Percentiles rank a stretch among this genome's conserved stretches.
Conservation (phyloP, 2,797 vertebrate species). For the Basileuterus tristriatus region DNA sequence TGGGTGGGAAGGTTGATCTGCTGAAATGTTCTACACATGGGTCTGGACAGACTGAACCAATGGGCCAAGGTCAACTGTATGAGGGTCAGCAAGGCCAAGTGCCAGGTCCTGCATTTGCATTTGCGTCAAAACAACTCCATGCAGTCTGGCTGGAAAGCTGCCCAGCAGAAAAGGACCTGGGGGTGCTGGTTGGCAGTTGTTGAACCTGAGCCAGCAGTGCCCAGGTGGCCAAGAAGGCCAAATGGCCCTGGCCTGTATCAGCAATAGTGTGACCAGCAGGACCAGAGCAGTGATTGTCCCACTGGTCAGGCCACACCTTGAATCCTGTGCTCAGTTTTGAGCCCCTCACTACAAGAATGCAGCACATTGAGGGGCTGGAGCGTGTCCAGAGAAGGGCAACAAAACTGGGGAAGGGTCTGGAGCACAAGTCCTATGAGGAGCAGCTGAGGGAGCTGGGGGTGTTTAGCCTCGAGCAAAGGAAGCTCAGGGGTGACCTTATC, state of each 20-base stretch:
- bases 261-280: neutral
- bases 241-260: neutral
- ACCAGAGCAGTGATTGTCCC: fast-evolving
- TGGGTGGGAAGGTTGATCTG: fast-evolving
- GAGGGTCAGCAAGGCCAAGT: neutral
- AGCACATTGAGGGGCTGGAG: neutral
- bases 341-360: fast-evolving
- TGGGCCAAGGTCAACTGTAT: fast-evolving
- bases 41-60: neutral
- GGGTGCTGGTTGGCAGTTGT: fast-evolving
- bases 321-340: neutral
- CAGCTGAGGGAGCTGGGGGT: neutral
- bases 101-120: fast-evolving
- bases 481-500: neutral
- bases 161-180: neutral
- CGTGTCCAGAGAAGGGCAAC: fast-evolving
- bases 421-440: neutral
- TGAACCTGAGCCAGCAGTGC: neutral
- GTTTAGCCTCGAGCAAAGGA: neutral
- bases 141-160: neutral
- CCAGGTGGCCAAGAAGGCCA: neutral
- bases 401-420: neutral
- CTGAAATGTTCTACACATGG: neutral
- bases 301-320: neutral
- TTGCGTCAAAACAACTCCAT: neutral